Evolutionary conservation across 2,113 vertebrate genomes (phyloP).

Genomic region (Hippocampus comes): DNA sequence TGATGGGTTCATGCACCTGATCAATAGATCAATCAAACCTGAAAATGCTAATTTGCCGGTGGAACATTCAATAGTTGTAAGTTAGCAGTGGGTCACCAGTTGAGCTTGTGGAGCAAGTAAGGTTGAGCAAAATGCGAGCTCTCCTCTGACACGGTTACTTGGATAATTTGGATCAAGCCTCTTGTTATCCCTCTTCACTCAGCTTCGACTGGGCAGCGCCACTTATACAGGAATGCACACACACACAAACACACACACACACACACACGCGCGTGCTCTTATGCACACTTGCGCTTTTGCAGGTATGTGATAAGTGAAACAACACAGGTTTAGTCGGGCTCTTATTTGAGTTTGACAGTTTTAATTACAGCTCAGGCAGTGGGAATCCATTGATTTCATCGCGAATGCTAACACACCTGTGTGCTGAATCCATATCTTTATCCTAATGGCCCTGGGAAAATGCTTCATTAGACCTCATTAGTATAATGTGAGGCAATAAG

Average conservation of each 20-base stretch:
- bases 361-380: slow-evolving; percentile 67
- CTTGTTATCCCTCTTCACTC: slow-evolving; percentile 30
- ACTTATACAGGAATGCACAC: background rate
- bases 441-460: slow-evolving; percentile 67
- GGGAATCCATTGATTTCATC: slow-evolving; percentile 70
- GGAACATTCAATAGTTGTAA: background rate
- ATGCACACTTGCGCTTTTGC: slow-evolving; percentile 2
- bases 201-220: slow-evolving; percentile 27
- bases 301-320: background rate
- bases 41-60: slow-evolving; percentile 25
- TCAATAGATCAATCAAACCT: slow-evolving; percentile 39
- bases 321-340: slow-evolving; percentile 37
- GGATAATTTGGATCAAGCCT: slow-evolving; percentile 59
- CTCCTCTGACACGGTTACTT: slow-evolving; percentile 61
- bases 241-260: background rate
- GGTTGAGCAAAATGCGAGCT: slow-evolving; percentile 17
- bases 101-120: background rate
- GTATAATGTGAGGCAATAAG: slow-evolving; percentile 58
- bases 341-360: slow-evolving; percentile 58
- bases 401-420: slow-evolving; percentile 67
- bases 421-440: slow-evolving; percentile 63
- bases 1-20: slow-evolving; percentile 23
- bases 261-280: background rate
- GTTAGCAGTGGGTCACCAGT: background rate
- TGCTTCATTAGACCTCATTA: slow-evolving; percentile 70